Base-by-base conservation (phyloP, 2,888 invertebrate species). In the Ennomos fuscantarius region DNA sequence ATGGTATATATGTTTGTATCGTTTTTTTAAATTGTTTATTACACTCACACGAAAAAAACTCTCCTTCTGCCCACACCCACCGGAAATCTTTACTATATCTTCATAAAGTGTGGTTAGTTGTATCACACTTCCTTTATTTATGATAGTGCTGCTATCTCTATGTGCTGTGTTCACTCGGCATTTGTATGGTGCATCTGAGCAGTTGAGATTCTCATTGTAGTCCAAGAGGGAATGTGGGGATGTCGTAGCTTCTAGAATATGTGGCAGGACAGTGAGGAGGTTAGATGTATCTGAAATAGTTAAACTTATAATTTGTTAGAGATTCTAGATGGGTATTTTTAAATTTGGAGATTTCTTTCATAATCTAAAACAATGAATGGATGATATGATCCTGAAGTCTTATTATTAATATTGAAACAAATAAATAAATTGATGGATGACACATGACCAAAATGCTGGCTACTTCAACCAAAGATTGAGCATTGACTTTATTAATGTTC, bases 131-230 rank as follows among this genome's bases (percentile, higher is more conserved):
- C 31, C 59, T 9, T 55, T 70, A 0, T 31, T 50, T 1, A 24
- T 24, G 24, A 24, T 6, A 24, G 24, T 24, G 6, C 24, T 15
- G 3, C 15, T 24, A 24, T 82, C 64, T 8, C 82, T 73, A 44
- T 86, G 84, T 0, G 86, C 85, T 56, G 80, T 86, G 68, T 79
- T 84, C 2, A 89, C 79, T 8, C 79, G 66, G 50, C 85, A 87
- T 36, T 82, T 82, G 43, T 77, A 79, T 0, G 81, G 70, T 0
- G 71, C 55, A 9, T 84, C 83, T 0, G 76, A 66, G 3, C 73
- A 74, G 24, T 76, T 82, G 0, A 91, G 70, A 51, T 87, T 89
- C 55, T 89, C 88, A 2, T 84, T 89, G 65, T 80, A 82, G 9
- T 87, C 85, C 32, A 89, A 55, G 47, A 89, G 64, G 0, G 80